Conservation (phyloP, 2,888 invertebrate species). For the Graphium colonna region DNA sequence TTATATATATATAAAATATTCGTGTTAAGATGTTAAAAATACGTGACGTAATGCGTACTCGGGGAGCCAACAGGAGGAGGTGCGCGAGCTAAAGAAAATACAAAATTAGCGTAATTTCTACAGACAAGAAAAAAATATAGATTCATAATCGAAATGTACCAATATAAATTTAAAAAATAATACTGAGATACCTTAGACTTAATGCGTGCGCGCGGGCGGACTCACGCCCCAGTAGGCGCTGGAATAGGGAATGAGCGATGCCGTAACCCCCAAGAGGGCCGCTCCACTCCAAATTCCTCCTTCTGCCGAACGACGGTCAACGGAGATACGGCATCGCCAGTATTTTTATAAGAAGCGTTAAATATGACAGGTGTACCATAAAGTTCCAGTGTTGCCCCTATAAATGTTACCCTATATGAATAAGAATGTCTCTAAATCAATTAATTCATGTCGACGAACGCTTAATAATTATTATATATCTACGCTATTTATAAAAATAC, state of each 20-base stretch:
- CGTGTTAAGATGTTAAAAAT: constrained; percentile 73
- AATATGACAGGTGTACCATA: constrained; percentile 18
- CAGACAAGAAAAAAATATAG: constrained; percentile 69
- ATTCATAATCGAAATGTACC: constrained; percentile 87
- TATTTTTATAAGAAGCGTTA: constrained; percentile 29
- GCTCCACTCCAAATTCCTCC: not conserved
- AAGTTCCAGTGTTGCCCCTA: constrained; percentile 13
- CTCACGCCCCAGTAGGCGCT: constrained; percentile 13
- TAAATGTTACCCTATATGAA: constrained; percentile 13
- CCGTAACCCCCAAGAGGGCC: not conserved
- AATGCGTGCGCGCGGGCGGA: constrained; percentile 59
- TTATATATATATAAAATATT: constrained; percentile 49
- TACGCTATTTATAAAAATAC: constrained; percentile 25
- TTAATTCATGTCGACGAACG: constrained; percentile 14
- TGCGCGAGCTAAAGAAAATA: constrained; percentile 50
- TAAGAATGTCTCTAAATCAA: constrained; percentile 14
- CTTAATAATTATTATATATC: constrained; percentile 11
- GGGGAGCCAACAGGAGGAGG: constrained; percentile 68
- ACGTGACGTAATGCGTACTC: constrained; percentile 53
- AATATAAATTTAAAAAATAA: constrained; percentile 77
- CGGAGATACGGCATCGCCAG: constrained; percentile 19
- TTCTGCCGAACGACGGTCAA: not conserved
- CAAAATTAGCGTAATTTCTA: constrained; percentile 80
- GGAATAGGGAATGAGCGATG: constrained; percentile 2
- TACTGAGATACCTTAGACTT: constrained; percentile 71